Evolutionary conservation across 2,113 vertebrate species (phyloP), one percentile per base, ranked within the genome.

Genomic region (Etheostoma cragini): DNA sequence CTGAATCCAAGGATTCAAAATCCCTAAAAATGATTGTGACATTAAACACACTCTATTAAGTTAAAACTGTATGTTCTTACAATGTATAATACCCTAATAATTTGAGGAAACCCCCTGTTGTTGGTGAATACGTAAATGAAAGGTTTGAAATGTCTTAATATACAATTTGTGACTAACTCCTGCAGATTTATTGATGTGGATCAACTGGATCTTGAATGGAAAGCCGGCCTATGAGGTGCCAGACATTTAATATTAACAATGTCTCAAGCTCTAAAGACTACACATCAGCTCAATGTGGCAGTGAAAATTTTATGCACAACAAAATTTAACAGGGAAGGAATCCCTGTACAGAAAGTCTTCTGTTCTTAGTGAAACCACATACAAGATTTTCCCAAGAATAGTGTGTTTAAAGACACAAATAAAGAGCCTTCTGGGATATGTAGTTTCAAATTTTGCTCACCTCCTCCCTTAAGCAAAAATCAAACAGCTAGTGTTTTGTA

Each of bases 111-210:
- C 47, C 73, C 81, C 78, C 49, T 64, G 61, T 78, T 72, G 49
- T 30, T 53, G 30, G 54, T 81, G 49, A 50, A 64, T 67, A 79
- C 52, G 63, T 71, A 78, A 82, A 83, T 68, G n/a, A 67, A 67
- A 87, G 50, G 24, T 68, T 70, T 30, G 3, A 42, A 60, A 72
- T 3, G 3, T 47, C 67, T 64, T 17, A 71, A 71, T 71, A 72
- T 62, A 42, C 75, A 89, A 80, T 66, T 45, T 17, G 68, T 85
- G 88, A 87, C 61, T 89, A 81, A 91, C 35, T 73, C 47, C 81
- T 65, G 80, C 75, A 87, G 79, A 80, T 85, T 84, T 66, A 70
- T 85, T 76, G 70, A 76, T 53, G 66, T 67, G 72, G 70, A 85
- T 81, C 73, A 78, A 81, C 45, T 72, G 45, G 19, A 66, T 75